Base-by-base conservation (phyloP, 2,888 invertebrate genomes). In the Heteromyza rotundicornis region DNA sequence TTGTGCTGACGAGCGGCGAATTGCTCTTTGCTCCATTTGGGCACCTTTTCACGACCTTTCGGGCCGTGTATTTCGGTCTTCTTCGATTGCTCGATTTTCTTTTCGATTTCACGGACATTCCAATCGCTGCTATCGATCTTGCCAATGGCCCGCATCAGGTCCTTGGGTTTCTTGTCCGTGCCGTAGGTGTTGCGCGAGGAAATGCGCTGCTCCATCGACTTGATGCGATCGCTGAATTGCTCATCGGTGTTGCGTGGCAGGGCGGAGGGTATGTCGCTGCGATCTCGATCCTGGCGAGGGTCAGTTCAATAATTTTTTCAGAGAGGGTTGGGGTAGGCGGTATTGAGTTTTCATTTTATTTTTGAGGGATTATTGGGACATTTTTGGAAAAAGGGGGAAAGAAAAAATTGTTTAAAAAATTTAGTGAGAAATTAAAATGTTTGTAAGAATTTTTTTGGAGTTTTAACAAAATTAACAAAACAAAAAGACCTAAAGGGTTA, bases 11-110 rank as follows among this genome's bases (percentile, higher is more conserved):
- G 84, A 19, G 90, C 90, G 76, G 88, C 85, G 65, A 83, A 83
- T 68, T 94, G 92, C 79, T 94, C 93, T 68, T 90, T 87, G 80
- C 92, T 95, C 95, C 95, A 95, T 81, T 94, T 94, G 10, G 95
- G 95, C 57, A 95, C 95, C 79, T 90, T 90, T 74, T 92, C 92
- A 52, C 87, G 86, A 8, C 85, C 82, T 72, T 85, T 81, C 2
- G 78, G 74, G 17, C 83, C 82, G 10, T 78, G 79, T 58, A 80
- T 77, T 70, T 84, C 84, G 0, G 82, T 81, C 65, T 82, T 82
- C 63, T 83, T 83, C 1, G 83, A 84, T 70, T 86, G 85, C 60
- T 89, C 89, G 32, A 95, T 95, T 83, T 95, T 95, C 79, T 92
- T 90, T 78, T 96, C 95, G 27, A 96, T 93, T 81, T 94, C 91